Evolutionary conservation across 2,888 invertebrate species (phyloP), one percentile per base, ranked within the genome.

Genomic region (Lamellibrachia satsuma): DNA sequence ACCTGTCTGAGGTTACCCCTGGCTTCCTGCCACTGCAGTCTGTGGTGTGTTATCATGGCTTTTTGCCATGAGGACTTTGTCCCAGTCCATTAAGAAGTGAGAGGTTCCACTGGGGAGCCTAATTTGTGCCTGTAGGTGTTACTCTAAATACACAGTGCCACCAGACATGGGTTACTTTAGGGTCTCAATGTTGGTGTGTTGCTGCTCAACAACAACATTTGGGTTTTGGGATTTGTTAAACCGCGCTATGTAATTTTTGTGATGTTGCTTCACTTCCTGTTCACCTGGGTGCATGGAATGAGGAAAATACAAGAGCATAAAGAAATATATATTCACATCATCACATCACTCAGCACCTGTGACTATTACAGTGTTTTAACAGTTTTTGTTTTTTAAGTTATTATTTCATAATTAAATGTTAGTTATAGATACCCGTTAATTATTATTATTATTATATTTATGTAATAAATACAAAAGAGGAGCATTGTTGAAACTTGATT

Each of bases 31-130:
- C 75, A 75, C 22, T 22, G 22, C 75, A 75, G 75, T n/a, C 75
- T 75, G 75, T 15, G 22, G 6, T n/a, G n/a, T 75, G 75, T 75
- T 4, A 22, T n/a, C 75, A 11, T 1, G 15, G 75, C 0, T 75
- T 75, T 75, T 75, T 75, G 75, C 75, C 75, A 22, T 15, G 75
- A 75, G 75, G 75, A 75, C 75, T 75, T 75, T 75, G 75, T 75
- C 75, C 6, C n/a, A 75, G 75, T 75, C n/a, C 75, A 22, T 75
- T 75, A 75, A 75, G 75, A 75, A 75, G n/a, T 75, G n/a, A 75
- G 75, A 6, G 15, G 22, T 75, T 75, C 75, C 75, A 75, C 22
- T 75, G 6, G 75, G 75, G 75, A 75, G 75, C 75, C 75, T n/a
- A 75, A 75, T 75, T 75, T 75, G 75, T 75, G 75, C 75, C 75